Evolutionary conservation across 2,888 invertebrate genomes (phyloP).

Genomic region (Chrysodeixis includens): DNA sequence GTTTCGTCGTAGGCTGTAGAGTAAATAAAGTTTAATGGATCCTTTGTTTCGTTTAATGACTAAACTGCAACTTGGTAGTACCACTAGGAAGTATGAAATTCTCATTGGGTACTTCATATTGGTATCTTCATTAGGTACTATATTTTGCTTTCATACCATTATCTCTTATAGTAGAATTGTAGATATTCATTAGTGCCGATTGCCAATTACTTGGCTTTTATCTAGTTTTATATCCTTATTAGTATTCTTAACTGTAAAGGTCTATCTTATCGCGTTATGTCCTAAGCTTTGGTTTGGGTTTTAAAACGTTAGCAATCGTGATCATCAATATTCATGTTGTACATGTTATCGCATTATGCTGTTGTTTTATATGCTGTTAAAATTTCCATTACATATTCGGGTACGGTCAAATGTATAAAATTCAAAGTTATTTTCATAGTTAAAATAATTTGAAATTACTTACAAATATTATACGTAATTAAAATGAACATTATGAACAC

Average conservation of each 20-base stretch:
- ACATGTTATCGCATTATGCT: neutral
- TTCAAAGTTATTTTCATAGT: neutral
- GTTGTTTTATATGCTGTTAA: neutral
- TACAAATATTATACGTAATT: too few species aligned
- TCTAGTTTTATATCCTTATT: constrained; percentile 2
- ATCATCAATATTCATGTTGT: constrained; percentile 15
- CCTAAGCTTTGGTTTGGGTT: neutral
- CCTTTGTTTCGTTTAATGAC: neutral
- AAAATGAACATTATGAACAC: too few species aligned
- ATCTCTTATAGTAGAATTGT: neutral
- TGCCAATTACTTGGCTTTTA: neutral
- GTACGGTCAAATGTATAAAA: neutral
- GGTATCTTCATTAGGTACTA: too few species aligned
- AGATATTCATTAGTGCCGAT: neutral
- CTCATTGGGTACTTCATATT: neutral
- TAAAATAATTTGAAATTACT: too few species aligned
- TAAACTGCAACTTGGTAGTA: neutral
- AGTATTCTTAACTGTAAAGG: neutral
- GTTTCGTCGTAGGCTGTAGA: neutral
- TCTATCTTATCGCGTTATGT: neutral
- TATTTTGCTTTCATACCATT: neutral
- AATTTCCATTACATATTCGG: neutral
- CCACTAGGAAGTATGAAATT: neutral
- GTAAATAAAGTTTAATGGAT: neutral
- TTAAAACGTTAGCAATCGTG: constrained; percentile 3